Conservation (phyloP, 2,797 vertebrate genomes). For the Dicrostonyx torquatus region DNA sequence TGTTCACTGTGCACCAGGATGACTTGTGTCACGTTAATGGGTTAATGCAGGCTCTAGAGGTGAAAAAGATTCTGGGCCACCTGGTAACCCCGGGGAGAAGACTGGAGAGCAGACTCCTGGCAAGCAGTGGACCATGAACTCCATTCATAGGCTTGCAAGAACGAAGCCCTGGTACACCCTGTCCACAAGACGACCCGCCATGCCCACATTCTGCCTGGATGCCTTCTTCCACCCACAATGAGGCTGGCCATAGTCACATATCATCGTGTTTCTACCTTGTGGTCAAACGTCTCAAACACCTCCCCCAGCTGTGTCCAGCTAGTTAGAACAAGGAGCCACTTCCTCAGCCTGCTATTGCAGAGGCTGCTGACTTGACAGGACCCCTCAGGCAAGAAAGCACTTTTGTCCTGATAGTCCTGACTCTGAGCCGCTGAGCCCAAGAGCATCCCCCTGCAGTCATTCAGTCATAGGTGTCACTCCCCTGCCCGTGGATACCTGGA, state of each 20-base stretch:
- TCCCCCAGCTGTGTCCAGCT: not conserved
- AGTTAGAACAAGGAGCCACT: not conserved
- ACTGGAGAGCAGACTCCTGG: not conserved
- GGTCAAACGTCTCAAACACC: not conserved
- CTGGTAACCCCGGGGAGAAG: not conserved
- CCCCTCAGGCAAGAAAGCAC: not conserved
- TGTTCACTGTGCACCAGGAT: accelerated
- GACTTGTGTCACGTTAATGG: not conserved
- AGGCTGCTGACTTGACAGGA: not conserved
- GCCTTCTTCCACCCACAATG: not conserved
- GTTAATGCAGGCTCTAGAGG: not conserved
- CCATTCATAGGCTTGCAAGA: not conserved
- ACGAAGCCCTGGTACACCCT: not conserved
- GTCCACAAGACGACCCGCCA: not conserved
- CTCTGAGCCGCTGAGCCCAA: not conserved
- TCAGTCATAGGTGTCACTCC: not conserved
- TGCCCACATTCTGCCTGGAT: not conserved
- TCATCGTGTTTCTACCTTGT: accelerated
- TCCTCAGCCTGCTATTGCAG: not conserved
- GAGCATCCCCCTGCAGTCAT: too few species aligned
- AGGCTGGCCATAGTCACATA: accelerated
- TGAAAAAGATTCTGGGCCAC: too few species aligned
- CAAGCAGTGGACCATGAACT: not conserved
- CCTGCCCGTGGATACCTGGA: not conserved
- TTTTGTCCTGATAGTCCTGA: not conserved